phyloP scores from a whole-genome alignment of 2,888 invertebrate genomes.

The Lordiphosa fenestrarum region DNA sequence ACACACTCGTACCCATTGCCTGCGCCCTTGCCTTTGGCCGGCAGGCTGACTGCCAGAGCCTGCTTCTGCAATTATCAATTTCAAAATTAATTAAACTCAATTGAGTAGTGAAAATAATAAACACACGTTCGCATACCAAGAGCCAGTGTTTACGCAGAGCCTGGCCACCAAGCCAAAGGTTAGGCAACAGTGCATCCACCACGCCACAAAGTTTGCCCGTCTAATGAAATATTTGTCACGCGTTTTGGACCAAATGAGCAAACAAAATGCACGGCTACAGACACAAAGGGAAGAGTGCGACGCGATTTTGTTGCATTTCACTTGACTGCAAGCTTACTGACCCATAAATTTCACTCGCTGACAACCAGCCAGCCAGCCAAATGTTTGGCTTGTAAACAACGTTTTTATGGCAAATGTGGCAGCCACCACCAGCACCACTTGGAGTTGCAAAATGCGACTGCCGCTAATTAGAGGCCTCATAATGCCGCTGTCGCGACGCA shows the following conservation, averaged over 20 bases:
- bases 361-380: constrained; percentile 39
- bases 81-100: constrained; percentile 75
- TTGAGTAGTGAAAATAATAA: constrained; percentile 73
- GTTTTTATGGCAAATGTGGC: constrained; percentile 61
- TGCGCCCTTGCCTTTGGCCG: constrained; percentile 10
- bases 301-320: constrained; percentile 42
- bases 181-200: constrained; percentile 38
- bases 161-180: constrained; percentile 16
- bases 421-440: constrained; percentile 40
- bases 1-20: constrained; percentile 19
- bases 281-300: constrained; percentile 10
- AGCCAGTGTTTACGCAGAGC: constrained; percentile 32
- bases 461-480: constrained; percentile 69
- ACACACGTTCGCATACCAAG: constrained; percentile 43
- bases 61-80: constrained; percentile 68
- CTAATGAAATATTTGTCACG: constrained; percentile 51
- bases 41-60: constrained; percentile 41
- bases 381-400: constrained; percentile 63
- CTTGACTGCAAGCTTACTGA: constrained; percentile 60
- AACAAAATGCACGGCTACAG: constrained; percentile 53
- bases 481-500: constrained; percentile 30
- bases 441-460: constrained; percentile 33
- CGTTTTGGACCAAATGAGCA: constrained; percentile 59
- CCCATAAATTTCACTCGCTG: constrained; percentile 68
- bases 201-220: constrained; percentile 2